Evolutionary conservation across 2,888 invertebrate species (phyloP).

Genomic region (Cantharis nigra): DNA sequence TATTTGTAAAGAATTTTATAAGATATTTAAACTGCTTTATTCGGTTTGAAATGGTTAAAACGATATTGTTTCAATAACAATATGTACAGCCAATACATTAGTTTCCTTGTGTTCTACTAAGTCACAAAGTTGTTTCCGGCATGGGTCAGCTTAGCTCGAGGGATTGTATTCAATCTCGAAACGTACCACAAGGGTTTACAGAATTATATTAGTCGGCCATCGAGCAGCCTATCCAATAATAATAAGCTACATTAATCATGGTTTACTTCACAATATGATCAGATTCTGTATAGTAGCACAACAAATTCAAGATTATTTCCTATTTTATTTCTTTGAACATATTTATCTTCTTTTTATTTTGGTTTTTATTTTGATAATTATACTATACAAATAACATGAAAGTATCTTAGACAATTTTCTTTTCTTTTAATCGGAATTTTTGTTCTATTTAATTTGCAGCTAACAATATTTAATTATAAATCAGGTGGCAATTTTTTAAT

Average conservation of each 20-base stretch:
- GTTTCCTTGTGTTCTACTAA: conserved; percentile 18
- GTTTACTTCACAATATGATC: conserved; percentile 34
- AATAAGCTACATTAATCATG: conserved; percentile 35
- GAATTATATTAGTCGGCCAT: conserved; percentile 39
- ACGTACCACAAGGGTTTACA: conserved; percentile 40
- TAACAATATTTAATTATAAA: not conserved
- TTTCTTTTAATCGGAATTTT: not conserved
- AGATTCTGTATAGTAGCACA: conserved; percentile 26
- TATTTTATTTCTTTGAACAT: conserved; percentile 10
- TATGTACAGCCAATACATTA: conserved; percentile 17
- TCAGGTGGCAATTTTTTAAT: not conserved
- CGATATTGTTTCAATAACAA: not conserved
- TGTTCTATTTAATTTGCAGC: not conserved
- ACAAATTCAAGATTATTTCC: not conserved
- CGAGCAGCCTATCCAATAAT: conserved; percentile 30
- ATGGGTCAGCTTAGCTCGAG: conserved; percentile 28
- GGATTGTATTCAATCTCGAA: conserved; percentile 39
- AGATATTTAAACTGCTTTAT: not conserved
- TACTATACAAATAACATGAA: not conserved
- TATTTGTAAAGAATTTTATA: not conserved
- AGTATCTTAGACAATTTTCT: not conserved
- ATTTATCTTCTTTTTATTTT: not conserved
- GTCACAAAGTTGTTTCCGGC: conserved; percentile 27
- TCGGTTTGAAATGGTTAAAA: not conserved
- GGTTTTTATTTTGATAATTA: conserved; percentile 1